Evolutionary conservation across 2,888 invertebrate genomes (phyloP).

Genomic region (Allolobophora icterica): DNA sequence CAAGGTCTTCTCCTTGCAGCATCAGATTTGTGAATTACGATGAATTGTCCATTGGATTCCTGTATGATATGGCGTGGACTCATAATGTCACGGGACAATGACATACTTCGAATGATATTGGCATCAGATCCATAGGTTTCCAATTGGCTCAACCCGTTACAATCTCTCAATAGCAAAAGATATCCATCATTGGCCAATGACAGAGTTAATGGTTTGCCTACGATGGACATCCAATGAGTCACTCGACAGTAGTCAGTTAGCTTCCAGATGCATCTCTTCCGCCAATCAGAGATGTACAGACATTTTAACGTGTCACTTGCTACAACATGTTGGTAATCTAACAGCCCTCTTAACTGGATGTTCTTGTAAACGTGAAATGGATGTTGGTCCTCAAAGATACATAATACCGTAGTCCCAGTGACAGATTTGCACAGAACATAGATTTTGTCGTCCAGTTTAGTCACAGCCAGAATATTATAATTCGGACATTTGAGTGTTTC

Average conservation of each 20-base stretch:
- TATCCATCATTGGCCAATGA: background rate
- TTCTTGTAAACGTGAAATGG: background rate
- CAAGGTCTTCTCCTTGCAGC: background rate
- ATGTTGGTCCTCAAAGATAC: background rate
- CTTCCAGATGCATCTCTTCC: background rate
- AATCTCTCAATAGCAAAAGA: background rate
- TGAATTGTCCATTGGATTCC: background rate
- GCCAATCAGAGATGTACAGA: background rate
- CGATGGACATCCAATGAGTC: background rate
- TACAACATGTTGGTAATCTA: background rate
- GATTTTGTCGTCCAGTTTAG: background rate
- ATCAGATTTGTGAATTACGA: background rate
- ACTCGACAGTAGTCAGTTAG: background rate
- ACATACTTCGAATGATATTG: background rate
- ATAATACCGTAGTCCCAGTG: accelerated
- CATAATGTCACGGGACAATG: background rate
- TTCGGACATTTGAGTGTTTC: background rate
- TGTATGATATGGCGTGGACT: background rate
- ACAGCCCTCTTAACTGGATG: background rate
- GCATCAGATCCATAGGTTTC: background rate
- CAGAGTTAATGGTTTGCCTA: background rate
- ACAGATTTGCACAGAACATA: background rate
- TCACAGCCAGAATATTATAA: background rate
- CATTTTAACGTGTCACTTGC: background rate
- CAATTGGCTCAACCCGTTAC: background rate